Evolutionary conservation across 64 coral and sea anemone genomes (phyloP), one percentile per base, ranked within the genome.

Genomic region (Stylophora pistillata): DNA sequence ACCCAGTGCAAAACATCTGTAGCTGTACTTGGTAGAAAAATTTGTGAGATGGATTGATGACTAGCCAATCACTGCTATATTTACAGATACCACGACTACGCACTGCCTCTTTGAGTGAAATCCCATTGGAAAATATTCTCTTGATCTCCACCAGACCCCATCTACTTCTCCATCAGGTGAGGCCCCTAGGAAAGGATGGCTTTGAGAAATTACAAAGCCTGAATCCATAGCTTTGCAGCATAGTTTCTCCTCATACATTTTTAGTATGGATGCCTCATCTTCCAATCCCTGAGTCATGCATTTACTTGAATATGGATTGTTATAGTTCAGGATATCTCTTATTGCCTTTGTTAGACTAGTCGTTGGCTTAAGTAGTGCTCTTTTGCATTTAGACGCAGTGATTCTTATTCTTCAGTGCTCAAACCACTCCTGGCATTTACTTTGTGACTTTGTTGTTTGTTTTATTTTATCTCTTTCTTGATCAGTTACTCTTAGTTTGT

Each of bases 121-220:
- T 56, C 14, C 34, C 61, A 69, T 74, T 71, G 84, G 78, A 23
- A 55, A 87, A 94, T 21, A 91, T 90, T 71, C 76, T 78, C 52
- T 91, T 94, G 30, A 91, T 82, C 71, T 91, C 89, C 60, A 95
- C 77, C 31, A 95, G 72, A 71, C 89, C 31, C 89, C 86, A 89
- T 89, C 78, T 55, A 85, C 73, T 70, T 89, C 89, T 15, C 94
- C 94, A 92, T 95, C 94, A n/a, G 89, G 94, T 18, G 78, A 91
- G 55, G 89, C 78, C 86, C 85, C 89, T 59, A 88, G 89, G 69
- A 92, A 95, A 41, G 89, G 65, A 26, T 92, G 63, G 41, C 74
- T 89, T 30, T 62, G 65, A 79, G 86, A 95, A 30, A 95, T 88
- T 41, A 95, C 31, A 77, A 95, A 95, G 66, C 89, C 89, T 60